Evolutionary conservation across 2,113 vertebrate species (phyloP).

Genomic region (Trematomus loennbergii): DNA sequence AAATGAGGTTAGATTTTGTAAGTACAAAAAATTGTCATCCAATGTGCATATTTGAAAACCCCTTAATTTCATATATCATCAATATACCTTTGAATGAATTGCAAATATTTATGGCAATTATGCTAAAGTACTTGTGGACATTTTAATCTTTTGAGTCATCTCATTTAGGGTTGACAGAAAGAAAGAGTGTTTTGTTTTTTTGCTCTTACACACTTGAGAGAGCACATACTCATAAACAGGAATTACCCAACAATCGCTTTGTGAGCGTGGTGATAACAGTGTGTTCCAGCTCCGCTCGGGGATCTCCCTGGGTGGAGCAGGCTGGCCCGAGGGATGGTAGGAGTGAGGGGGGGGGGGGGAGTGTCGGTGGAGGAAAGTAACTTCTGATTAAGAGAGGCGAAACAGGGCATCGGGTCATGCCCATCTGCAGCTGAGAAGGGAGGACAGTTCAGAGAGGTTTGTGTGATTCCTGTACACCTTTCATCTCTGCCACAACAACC

Average conservation of each 20-base stretch:
- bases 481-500: slow-evolving; percentile 57
- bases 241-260: slow-evolving; percentile 95
- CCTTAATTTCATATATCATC: not conserved
- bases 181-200: slow-evolving; percentile 59
- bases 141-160: slow-evolving; percentile 25
- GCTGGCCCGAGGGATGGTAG: slow-evolving; percentile 45
- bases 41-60: slow-evolving; percentile 4
- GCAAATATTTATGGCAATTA: slow-evolving; percentile 9
- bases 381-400: slow-evolving; percentile 61
- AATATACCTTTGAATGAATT: slow-evolving; percentile 10
- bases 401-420: slow-evolving; percentile 78
- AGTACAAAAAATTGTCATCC: not conserved
- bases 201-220: slow-evolving; percentile 71
- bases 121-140: slow-evolving; percentile 12
- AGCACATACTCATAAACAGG: slow-evolving; percentile 91
- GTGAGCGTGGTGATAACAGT: slow-evolving; percentile 90
- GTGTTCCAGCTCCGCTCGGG: slow-evolving; percentile 89
- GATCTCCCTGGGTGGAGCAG: slow-evolving; percentile 89
- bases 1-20: too few relatives aligned
- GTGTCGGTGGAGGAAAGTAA: not conserved
- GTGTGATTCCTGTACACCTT: slow-evolving; percentile 60
- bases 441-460: slow-evolving; percentile 40
- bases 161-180: slow-evolving; percentile 78
- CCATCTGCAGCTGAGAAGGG: slow-evolving; percentile 51
- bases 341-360: slow-evolving; percentile 8